Base-by-base conservation (phyloP, 35 echinoderm and acorn worm genomes). In the Patiria miniata region DNA sequence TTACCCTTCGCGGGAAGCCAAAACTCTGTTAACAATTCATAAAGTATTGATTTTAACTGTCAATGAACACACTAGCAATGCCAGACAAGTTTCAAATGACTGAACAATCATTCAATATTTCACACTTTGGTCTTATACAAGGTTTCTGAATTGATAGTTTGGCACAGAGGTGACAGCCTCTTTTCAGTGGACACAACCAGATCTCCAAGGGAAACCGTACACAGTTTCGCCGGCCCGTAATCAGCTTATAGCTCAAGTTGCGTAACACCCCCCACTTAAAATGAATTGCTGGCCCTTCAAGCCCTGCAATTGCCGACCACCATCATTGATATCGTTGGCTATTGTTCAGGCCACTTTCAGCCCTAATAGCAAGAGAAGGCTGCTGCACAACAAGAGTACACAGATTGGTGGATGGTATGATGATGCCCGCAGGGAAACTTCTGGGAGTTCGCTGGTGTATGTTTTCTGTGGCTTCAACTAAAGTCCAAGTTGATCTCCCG, bases 241-340 rank as follows among this genome's bases (percentile, higher is more conserved):
- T 73, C 65, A 73, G 65, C 65, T 73, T 73, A 73, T 47, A 73
- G 34, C 34, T 73, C 23, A 73, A 73, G 65, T 73, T 73, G 65
- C 65, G 5, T 73, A 73, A 73, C 65, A 73, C 65, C 30, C 7
- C 22, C 60, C 60, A 68, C 60, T 73, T 73, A 9, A 34, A 47
- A 14, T 73, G 19, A 12, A 12, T 12, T 12, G 42, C 42, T 47
- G 4, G 42, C 4, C 42, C 42, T 12, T 73, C 10, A 30, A 28
- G 26, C 21, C 26, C 65, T 73, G 10, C 65, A 26, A 26, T 73
- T 34, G 26, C 26, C 34, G 65, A 16, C 65, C 34, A 34, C 65
- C 65, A 73, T 73, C 23, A 73, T 26, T 30, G 65, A 73, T 73
- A 73, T 23, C 65, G 2, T 73, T 23, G 29, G 29, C 61, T 30